Percentiles rank a stretch among this genome's conserved stretches.
phyloP scores from a whole-genome alignment of 2,113 vertebrate genomes.

The Prunella fulvescens region DNA sequence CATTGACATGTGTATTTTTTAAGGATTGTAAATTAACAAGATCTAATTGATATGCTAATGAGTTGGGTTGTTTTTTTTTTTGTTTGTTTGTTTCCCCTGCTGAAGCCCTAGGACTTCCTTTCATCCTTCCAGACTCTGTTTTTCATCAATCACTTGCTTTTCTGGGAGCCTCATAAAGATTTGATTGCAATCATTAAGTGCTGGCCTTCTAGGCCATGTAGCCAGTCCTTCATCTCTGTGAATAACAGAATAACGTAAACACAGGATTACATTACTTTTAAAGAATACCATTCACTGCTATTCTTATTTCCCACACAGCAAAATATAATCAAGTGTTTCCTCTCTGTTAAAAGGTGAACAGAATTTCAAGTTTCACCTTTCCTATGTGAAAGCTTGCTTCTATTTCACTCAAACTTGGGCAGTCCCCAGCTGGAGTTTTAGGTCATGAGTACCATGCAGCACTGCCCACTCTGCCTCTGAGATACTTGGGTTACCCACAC shows the following conservation, averaged over 20 bases:
- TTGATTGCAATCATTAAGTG: neutral
- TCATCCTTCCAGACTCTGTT: neutral
- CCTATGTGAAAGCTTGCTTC: neutral
- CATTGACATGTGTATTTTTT: neutral
- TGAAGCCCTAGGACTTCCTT: neutral
- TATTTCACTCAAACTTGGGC: neutral
- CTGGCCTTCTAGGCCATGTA: neutral
- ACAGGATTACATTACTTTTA: neutral
- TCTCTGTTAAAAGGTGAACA: fast-evolving
- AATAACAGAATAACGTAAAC: neutral
- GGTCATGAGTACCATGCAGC: neutral
- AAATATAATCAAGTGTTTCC: neutral
- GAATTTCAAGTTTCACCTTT: neutral
- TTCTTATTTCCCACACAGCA: neutral
- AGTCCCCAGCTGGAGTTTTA: neutral
- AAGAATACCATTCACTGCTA: neutral
- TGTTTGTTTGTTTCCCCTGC: neutral
- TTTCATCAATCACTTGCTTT: neutral
- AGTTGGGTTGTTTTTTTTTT: too few species aligned
- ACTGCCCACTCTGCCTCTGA: neutral
- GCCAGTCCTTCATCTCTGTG: neutral
- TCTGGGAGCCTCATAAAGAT: neutral
- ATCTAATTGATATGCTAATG: neutral
- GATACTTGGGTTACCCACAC: neutral
- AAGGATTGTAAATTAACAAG: neutral